phyloP scores from a whole-genome alignment of 2,797 vertebrate genomes.

The Capromys pilorides region DNA sequence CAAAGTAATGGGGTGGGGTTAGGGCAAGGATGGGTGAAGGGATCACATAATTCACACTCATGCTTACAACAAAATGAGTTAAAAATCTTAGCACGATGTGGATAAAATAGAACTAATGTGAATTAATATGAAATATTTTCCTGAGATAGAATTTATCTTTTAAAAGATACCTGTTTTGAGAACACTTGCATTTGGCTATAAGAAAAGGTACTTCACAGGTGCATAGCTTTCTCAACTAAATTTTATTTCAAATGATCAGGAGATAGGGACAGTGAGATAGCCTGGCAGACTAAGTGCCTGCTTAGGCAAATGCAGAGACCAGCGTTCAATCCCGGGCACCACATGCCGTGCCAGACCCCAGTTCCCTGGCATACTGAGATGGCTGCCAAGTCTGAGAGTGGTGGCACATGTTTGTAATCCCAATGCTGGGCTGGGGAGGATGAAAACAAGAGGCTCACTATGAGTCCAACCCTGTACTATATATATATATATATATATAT shows the following conservation, averaged over 20 bases:
- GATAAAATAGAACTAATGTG: not conserved
- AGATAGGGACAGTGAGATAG: not conserved
- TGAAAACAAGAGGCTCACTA: no score
- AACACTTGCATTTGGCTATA: not conserved
- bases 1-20: not conserved
- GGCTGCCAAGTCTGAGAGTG: no score
- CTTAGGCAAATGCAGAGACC: no score
- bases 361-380: no score
- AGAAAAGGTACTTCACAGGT: not conserved
- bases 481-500: no score
- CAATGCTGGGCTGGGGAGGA: no score
- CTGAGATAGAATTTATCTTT: not conserved
- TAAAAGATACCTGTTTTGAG: constrained; percentile 7
- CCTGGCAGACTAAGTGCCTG: no score
- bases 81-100: not conserved
- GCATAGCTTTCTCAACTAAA: not conserved
- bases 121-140: not conserved
- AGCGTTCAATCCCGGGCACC: no score
- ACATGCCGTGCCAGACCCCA: no score
- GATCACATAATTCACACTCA: not conserved
- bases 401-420: no score
- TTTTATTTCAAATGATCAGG: not conserved
- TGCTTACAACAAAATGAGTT: not conserved
- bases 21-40: not conserved
- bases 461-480: no score